A percentile compares a stretch with the other conserved stretches of the same genome.
Conservation (phyloP, 1,140 invertebrate genomes). For the Papilio helenus region DNA sequence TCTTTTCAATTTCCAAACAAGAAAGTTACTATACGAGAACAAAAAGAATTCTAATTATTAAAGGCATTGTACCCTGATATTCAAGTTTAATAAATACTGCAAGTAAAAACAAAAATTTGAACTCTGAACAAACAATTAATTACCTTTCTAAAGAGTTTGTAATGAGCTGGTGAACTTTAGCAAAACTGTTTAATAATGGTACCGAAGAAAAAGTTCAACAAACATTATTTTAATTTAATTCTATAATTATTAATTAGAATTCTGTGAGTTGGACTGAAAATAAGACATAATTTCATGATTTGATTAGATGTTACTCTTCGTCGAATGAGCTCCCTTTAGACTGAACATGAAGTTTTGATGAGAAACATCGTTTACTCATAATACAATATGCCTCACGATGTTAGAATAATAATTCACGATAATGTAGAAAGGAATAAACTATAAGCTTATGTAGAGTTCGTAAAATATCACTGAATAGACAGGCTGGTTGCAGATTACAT, state of each 20-base stretch:
- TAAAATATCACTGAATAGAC: not conserved
- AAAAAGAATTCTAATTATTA: conserved; percentile 5
- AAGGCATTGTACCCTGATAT: not conserved
- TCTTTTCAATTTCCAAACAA: not conserved
- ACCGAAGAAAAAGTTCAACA: conserved; percentile 5
- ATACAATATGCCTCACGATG: not conserved
- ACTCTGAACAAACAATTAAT: conserved; percentile 15
- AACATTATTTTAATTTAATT: not conserved
- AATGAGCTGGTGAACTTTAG: not conserved
- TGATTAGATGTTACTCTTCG: no score
- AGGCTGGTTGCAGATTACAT: conserved; percentile 6
- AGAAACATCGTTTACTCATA: no score
- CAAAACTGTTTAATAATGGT: conserved; percentile 13
- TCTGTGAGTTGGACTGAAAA: no score
- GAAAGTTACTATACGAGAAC: not conserved
- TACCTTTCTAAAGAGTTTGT: conserved; percentile 15
- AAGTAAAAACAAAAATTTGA: conserved; percentile 14
- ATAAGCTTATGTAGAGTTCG: not conserved
- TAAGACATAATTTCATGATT: no score
- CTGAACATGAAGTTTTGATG: no score
- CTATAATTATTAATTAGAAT: not conserved
- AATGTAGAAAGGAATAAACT: not conserved
- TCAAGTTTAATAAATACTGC: conserved; percentile 7
- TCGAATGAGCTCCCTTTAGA: no score
- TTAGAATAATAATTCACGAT: not conserved